Percentiles rank a stretch among this genome's conserved stretches.
These are phyloP conservation scores for Ecdyonurus torrentis DNA, from an alignment of 2,888 invertebrate genomes.

Conservation along the genomic window DNA sequence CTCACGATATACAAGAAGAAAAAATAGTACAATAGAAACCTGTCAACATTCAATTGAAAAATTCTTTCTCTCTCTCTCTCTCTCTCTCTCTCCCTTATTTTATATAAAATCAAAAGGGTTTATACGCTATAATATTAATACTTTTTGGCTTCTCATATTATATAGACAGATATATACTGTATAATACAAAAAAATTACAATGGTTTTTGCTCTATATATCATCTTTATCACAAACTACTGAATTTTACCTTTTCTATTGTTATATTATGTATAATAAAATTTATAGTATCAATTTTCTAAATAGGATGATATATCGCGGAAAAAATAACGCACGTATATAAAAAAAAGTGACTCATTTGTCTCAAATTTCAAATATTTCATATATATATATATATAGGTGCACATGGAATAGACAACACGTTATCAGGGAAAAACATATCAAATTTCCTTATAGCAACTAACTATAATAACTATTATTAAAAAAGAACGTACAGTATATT, in stretches of 20 bases:
- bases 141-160: background rate
- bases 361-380: background rate
- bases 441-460: background rate
- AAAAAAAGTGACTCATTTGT: background rate
- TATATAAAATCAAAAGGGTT: background rate
- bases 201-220: no score
- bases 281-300: background rate
- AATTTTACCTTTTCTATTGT: no score
- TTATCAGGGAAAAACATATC: background rate
- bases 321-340: no score
- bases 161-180: no score
- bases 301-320: no score
- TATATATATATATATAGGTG: background rate
- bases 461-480: no score
- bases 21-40: background rate
- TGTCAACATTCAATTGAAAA: background rate
- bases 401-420: no score
- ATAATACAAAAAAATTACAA: no score
- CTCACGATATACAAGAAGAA: no score
- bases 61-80: background rate
- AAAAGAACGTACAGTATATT: background rate
- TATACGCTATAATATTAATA: background rate
- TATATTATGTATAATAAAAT: no score
- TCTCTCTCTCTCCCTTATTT: background rate
- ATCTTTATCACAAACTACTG: no score